Evolutionary conservation across 2,113 vertebrate species (phyloP).

Genomic region (Solea solea): DNA sequence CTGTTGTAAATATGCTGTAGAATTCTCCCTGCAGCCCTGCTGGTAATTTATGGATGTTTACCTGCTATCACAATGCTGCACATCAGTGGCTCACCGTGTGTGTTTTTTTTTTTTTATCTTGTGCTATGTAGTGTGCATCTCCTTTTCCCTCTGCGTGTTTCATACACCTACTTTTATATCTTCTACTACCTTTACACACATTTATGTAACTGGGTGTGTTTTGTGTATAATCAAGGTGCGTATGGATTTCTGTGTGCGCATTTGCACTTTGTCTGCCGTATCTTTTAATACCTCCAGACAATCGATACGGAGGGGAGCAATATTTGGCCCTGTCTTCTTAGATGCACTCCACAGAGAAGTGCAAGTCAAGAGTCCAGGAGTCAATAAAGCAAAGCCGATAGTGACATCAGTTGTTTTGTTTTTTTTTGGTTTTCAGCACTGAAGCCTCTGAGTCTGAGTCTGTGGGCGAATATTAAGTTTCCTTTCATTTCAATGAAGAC

Average conservation of each 20-base stretch:
- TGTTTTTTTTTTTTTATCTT: slow-evolving; percentile 4
- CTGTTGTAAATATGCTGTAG: slow-evolving; percentile 67
- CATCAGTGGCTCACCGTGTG: slow-evolving; percentile 28
- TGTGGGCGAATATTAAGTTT: slow-evolving; percentile 46
- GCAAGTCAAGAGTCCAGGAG: slow-evolving; percentile 55
- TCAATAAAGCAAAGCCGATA: slow-evolving; percentile 68
- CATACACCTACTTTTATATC: slow-evolving; percentile 1
- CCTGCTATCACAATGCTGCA: slow-evolving; percentile 30
- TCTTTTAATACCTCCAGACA: slow-evolving; percentile 69
- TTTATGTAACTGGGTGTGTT: slow-evolving; percentile 12
- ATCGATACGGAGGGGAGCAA: slow-evolving; percentile 58
- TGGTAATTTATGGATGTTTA: slow-evolving; percentile 70
- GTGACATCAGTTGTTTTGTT: slow-evolving; percentile 50
- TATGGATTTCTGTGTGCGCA: slow-evolving; percentile 33
- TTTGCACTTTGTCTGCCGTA: slow-evolving; percentile 46
- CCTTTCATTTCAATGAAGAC: slow-evolving; percentile 39
- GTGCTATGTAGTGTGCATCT: not conserved
- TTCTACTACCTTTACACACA: slow-evolving; percentile 3
- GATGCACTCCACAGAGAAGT: slow-evolving; percentile 58
- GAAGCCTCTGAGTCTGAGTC: slow-evolving; percentile 36
- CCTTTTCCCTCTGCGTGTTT: not conserved
- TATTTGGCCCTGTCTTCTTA: slow-evolving; percentile 65
- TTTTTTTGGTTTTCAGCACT: slow-evolving; percentile 36
- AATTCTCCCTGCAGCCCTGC: slow-evolving; percentile 55
- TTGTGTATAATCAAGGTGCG: slow-evolving; percentile 12